These are phyloP conservation scores for Borostomias antarcticus DNA, from an alignment of 2,797 vertebrate species.

Conservation along the genomic window DNA sequence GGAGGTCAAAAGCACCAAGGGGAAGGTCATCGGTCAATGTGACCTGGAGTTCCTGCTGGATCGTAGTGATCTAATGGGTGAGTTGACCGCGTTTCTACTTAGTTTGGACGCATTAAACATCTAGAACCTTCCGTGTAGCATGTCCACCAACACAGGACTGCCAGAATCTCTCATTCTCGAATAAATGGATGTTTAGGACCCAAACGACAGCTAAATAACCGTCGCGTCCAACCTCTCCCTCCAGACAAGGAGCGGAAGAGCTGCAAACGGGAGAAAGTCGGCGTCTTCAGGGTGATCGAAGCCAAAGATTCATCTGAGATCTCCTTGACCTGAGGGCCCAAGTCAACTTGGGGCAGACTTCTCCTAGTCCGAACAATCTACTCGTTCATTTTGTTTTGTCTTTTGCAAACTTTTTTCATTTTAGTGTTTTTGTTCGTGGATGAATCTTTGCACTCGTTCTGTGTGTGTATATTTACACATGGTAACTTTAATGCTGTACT, in stretches of 20 bases:
- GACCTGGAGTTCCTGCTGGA: conserved; percentile 90
- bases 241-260: conserved; percentile 81
- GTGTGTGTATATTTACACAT: neutral
- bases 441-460: neutral
- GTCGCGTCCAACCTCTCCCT: neutral
- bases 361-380: too few species aligned
- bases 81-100: too few species aligned
- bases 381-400: neutral
- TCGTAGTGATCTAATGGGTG: conserved; percentile 91
- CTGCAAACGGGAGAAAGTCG: conserved; percentile 79
- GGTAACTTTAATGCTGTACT: neutral
- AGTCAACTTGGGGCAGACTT: too few species aligned
- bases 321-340: conserved; percentile 55
- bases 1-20: conserved; percentile 88
- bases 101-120: neutral
- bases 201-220: neutral
- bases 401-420: neutral
- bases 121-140: too few species aligned
- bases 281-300: conserved; percentile 87
- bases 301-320: conserved; percentile 70
- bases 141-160: neutral
- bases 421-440: neutral
- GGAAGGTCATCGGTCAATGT: conserved; percentile 90
- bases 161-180: neutral
- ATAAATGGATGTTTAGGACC: neutral